A percentile compares a stretch with the other conserved stretches of the same genome.
These are phyloP conservation scores for Drosophila greeni DNA, from an alignment of 2,888 invertebrate species.

Conservation along the genomic window DNA sequence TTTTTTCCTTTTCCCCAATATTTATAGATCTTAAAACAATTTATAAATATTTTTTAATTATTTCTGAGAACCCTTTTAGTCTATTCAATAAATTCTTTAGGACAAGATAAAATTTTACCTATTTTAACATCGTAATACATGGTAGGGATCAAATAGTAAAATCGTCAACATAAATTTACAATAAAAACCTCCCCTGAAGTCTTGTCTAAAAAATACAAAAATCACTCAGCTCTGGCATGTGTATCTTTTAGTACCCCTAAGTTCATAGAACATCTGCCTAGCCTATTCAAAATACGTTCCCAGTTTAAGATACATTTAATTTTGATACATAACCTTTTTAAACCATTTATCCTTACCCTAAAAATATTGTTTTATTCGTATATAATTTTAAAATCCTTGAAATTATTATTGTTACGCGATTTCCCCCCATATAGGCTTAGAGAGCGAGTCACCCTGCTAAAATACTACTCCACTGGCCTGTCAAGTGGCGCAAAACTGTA, in stretches of 20 bases:
- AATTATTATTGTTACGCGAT: no score
- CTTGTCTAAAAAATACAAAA: no score
- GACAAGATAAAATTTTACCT: not conserved
- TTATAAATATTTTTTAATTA: no score
- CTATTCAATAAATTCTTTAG: not conserved
- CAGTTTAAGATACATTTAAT: not conserved
- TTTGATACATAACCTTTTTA: not conserved
- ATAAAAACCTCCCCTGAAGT: no score
- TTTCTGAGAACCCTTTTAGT: not conserved
- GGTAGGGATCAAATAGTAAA: no score
- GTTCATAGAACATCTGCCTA: no score
- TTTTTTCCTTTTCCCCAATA: no score
- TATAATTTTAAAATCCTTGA: not conserved
- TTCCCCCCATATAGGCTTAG: not conserved
- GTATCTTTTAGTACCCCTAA: not conserved
- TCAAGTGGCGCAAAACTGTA: constrained; percentile 26
- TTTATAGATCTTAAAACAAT: no score
- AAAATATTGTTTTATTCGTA: not conserved
- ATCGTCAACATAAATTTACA: no score
- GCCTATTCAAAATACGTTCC: not conserved
- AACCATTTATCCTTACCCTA: not conserved
- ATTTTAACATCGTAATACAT: no score
- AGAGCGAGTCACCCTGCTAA: constrained; percentile 8
- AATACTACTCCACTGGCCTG: constrained; percentile 10
- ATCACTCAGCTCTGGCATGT: no score